phyloP scores from a whole-genome alignment of 1,140 invertebrate genomes.

The Drosophila orena region DNA sequence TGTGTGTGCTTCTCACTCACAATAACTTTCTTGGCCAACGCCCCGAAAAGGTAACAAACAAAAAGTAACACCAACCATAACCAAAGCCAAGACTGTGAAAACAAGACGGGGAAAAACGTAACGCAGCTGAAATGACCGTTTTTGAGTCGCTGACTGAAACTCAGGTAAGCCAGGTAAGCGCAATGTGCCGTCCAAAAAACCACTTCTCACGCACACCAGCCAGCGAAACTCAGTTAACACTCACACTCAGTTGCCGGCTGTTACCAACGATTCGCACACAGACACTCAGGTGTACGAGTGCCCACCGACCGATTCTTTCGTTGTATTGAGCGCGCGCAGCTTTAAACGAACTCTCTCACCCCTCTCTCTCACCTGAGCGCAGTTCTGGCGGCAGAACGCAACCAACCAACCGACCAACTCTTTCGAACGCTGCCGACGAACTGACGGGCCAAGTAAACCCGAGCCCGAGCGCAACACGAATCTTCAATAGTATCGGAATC shows the following conservation, averaged over 20 bases:
- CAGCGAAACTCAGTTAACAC: slow-evolving; percentile 67
- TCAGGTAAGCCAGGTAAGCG: slow-evolving; percentile 48
- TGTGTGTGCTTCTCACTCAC: slow-evolving; percentile 9
- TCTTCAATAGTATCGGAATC: neutral
- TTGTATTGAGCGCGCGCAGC: slow-evolving; percentile 60
- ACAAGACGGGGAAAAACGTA: slow-evolving; percentile 58
- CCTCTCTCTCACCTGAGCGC: slow-evolving; percentile 7
- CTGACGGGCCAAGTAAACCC: neutral
- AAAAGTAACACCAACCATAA: slow-evolving; percentile 6
- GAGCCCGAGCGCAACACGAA: neutral
- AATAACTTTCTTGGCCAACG: slow-evolving; percentile 75
- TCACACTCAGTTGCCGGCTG: slow-evolving; percentile 41
- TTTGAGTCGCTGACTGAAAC: slow-evolving; percentile 46
- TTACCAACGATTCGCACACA: slow-evolving; percentile 65
- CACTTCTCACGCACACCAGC: slow-evolving; percentile 43
- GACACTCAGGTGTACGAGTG: slow-evolving; percentile 2
- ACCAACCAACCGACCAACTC: slow-evolving; percentile 49
- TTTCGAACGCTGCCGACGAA: slow-evolving; percentile 27
- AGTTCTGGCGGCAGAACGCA: neutral
- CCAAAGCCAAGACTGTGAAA: slow-evolving; percentile 18
- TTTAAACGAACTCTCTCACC: slow-evolving; percentile 24
- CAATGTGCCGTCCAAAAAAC: slow-evolving; percentile 46
- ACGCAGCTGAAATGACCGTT: slow-evolving; percentile 77
- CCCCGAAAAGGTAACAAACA: slow-evolving; percentile 56
- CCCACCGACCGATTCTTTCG: slow-evolving; percentile 11